Evolutionary conservation across 2,797 vertebrate genomes (phyloP), one percentile per base, ranked within the genome.

Genomic region (Macropus fuliginosus): DNA sequence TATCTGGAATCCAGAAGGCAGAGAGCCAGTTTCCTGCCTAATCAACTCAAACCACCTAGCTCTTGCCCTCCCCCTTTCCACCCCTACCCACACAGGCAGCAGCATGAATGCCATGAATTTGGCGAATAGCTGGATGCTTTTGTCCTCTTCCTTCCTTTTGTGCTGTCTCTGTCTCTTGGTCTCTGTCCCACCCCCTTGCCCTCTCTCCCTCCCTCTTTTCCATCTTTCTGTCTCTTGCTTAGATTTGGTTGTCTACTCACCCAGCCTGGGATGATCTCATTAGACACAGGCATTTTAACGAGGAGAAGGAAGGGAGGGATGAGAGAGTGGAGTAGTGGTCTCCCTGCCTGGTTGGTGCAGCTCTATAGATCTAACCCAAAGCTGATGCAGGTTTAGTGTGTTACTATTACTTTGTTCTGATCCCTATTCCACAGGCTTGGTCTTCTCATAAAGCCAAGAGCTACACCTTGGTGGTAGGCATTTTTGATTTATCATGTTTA

Each of bases 11-110:
- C 10, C 0, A 9, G 0, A 0, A n/a, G 24, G 28, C 12, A 93
- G 55, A 21, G 29, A 27, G 0, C 12, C 1, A 1, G 0, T 0
- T 0, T 0, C 0, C 87, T 0, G 2, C 56, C 92, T 87, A 1
- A 13, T 87, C 10, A 1, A 28, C 5, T 0, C 0, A 66, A 3
- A 87, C 74, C 74, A 87, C 74, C 74, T 87, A 87, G 40, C 18
- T 87, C 40, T 87, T 87, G 52, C 3, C 13, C 6, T 29, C 3
- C 0, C 9, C 0, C 9, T 27, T n/a, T 34, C 54, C 91, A 57
- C 55, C 81, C 28, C 92, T 21, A 14, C 27, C 46, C 0, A 6
- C 28, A 46, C 24, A 0, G 0, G 0, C 11, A 1, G 62, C 66
- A 21, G 18, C n/a, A 31, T 56, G 59, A 56, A 3, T 28, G 46